phyloP scores from a whole-genome alignment of 2,113 vertebrate genomes.

The Pedetes capensis region DNA sequence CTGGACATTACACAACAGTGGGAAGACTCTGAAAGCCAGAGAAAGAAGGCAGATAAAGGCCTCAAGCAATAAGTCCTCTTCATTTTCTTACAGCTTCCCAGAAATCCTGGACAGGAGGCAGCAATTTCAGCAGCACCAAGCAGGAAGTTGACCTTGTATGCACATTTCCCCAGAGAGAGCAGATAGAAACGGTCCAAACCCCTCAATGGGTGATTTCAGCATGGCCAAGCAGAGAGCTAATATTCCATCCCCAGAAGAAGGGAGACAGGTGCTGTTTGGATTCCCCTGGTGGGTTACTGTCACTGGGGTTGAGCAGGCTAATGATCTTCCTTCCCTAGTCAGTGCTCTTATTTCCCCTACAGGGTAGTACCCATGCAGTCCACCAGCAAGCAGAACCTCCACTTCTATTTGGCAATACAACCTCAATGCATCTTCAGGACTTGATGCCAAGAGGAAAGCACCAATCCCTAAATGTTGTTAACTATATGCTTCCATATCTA shows the following conservation, averaged over 20 bases:
- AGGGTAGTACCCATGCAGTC: background rate
- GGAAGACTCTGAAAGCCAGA: background rate
- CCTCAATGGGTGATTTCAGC: background rate
- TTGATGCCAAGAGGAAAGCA: background rate
- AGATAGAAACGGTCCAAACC: background rate
- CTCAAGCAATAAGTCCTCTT: background rate
- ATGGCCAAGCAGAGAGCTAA: background rate
- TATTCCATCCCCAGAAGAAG: background rate
- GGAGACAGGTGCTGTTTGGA: background rate
- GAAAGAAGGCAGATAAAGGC: background rate
- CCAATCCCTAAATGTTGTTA: background rate
- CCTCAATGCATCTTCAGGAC: background rate
- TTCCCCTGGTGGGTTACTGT: background rate
- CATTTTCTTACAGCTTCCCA: background rate
- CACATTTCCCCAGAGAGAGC: rapidly evolving
- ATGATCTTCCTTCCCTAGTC: background rate
- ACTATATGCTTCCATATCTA: background rate
- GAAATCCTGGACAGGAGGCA: background rate
- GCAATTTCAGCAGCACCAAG: background rate
- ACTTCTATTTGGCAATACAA: background rate
- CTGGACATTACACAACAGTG: background rate
- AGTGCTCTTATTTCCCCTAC: no score
- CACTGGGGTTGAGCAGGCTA: background rate
- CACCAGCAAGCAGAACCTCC: background rate
- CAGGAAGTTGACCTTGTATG: background rate